Evolutionary conservation across 2,113 vertebrate genomes (phyloP).

Genomic region (Ophthalmolycus amberensis): DNA sequence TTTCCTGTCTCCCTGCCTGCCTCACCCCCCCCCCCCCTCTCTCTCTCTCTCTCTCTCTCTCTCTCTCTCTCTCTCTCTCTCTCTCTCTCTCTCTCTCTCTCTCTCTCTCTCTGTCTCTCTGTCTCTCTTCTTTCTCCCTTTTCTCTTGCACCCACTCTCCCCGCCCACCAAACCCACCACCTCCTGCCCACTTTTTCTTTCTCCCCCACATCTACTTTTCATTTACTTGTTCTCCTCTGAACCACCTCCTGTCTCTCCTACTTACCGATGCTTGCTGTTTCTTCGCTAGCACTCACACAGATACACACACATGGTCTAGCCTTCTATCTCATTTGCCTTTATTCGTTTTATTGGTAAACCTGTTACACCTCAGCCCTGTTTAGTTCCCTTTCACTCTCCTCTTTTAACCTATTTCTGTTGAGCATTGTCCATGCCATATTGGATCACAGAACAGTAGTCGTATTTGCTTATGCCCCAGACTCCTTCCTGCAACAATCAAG

Average conservation of each 20-base stretch:
- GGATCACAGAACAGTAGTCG: constrained; percentile 14
- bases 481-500: constrained; percentile 19
- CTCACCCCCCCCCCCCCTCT: constrained; percentile 52
- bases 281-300: constrained; percentile 19
- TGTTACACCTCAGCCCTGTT: constrained; percentile 44
- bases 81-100: constrained; percentile 2
- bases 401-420: constrained; percentile 22
- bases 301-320: not conserved
- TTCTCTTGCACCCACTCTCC: constrained; percentile 42
- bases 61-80: constrained; percentile 13
- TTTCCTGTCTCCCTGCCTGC: constrained; percentile 78
- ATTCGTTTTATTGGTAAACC: constrained; percentile 29
- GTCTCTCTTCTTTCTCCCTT: constrained; percentile 42
- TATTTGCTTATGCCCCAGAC: constrained; percentile 31
- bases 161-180: constrained; percentile 50
- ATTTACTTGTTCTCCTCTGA: constrained; percentile 58
- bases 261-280: constrained; percentile 56
- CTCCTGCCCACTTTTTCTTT: constrained; percentile 70
- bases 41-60: constrained; percentile 9
- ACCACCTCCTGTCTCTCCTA: constrained; percentile 58
- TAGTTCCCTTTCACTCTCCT: constrained; percentile 23
- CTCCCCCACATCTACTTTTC: constrained; percentile 57
- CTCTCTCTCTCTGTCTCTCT: constrained; percentile 26
- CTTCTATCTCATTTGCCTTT: constrained; percentile 41
- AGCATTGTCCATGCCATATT: constrained; percentile 8